Evolutionary conservation across 1,140 invertebrate species (phyloP), one percentile per base, ranked within the genome.

Genomic region (Himalopsyche phryganea): DNA sequence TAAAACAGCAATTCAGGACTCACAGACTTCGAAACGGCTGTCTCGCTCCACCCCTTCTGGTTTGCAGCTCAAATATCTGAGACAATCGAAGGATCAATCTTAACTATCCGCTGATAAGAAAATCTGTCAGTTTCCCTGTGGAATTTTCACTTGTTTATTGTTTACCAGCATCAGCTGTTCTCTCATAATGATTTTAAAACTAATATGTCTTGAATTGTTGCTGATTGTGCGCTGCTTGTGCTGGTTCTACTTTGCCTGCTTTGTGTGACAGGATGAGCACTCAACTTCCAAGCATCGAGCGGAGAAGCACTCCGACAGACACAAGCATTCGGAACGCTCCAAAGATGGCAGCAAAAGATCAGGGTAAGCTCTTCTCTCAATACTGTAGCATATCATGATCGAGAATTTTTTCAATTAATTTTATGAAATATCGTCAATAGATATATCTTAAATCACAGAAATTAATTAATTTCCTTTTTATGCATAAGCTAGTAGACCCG

Each of bases 241-340:
- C 72, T 76, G 74, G 74, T 78, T 76, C 76, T 78, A 78, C 76
- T 75, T 78, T 77, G 75, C 62, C 28, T 78, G 75, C 75, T 78
- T 78, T 78, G 75, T 78, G 75, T 78, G 75, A 78, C 76, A 78
- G 76, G 76, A 78, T 73, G 76, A 74, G 68, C 75, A 73, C 71
- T 70, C 76, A 69, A 68, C 76, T 68, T 75, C 75, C 69, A 78
- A 77, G 69, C 75, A 78, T 69, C 75, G 74, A 50, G 72, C 73
- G 61, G 76, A 78, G 70, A 78, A 78, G 71, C 71, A 76, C 70
- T 72, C 63, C 9, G 58, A 61, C 15, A 36, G 52, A 19, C 58
- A 59, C 55, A 54, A 55, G 15, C 59, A 61, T 53, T 61, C 75
- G 66, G 75, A 78, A 67, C 56, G 62, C 11, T 10, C 36, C 45